These are phyloP conservation scores for Neoarius graeffei DNA, from an alignment of 2,113 vertebrate species.

Conservation along the genomic window DNA sequence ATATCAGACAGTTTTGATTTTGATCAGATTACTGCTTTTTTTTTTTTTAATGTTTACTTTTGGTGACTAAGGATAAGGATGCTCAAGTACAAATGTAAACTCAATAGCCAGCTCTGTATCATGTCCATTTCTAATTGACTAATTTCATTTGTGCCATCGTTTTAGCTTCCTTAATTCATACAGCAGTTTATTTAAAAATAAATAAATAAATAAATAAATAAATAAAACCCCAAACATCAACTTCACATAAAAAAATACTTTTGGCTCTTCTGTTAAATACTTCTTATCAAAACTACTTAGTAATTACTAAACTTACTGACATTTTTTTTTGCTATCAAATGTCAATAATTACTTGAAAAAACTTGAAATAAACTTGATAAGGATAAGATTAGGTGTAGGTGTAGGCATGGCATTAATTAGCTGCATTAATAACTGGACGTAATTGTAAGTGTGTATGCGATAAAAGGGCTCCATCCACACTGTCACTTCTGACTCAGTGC, in stretches of 20 bases:
- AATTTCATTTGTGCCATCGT: not conserved
- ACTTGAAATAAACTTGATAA: too few species aligned
- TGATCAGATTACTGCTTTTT: not conserved
- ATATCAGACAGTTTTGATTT: not conserved
- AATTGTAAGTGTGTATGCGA: not conserved
- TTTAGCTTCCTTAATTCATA: not conserved
- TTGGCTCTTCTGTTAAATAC: too few species aligned
- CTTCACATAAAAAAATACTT: not conserved
- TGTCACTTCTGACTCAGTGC: not conserved
- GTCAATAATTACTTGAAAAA: constrained; percentile 60
- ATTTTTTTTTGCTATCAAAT: not conserved
- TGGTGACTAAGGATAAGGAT: not conserved
- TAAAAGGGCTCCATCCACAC: not conserved
- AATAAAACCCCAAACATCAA: not conserved
- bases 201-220: too few species aligned
- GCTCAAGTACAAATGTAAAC: not conserved
- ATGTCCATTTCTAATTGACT: not conserved
- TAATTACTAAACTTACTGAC: not conserved
- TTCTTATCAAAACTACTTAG: not conserved
- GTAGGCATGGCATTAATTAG: not conserved
- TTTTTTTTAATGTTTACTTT: not conserved
- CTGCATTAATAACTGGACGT: not conserved
- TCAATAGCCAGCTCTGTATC: too few species aligned
- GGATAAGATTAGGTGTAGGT: not conserved
- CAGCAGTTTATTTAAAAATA: not conserved